A percentile compares a stretch with the other conserved stretches of the same genome.
Conservation (phyloP, 2,113 vertebrate species). For the Channa maculata region DNA sequence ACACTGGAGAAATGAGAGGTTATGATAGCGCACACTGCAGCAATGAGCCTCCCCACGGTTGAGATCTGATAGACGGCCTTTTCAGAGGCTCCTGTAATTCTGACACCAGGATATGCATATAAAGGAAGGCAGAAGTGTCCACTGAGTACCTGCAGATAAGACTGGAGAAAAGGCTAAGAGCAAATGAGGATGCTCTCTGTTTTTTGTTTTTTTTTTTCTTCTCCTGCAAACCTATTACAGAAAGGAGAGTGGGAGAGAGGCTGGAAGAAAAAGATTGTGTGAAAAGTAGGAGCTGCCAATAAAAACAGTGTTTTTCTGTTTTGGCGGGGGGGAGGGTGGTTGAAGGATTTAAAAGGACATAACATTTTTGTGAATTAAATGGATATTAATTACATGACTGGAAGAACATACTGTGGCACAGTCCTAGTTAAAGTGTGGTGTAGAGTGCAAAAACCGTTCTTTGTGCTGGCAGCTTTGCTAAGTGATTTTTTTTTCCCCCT, state of each 20-base stretch:
- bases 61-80: constrained; percentile 63
- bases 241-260: constrained; percentile 13
- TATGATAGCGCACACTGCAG: constrained; percentile 57
- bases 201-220: constrained; percentile 18
- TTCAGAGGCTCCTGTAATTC: constrained; percentile 58
- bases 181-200: constrained; percentile 40
- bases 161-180: constrained; percentile 47
- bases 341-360: constrained; percentile 19
- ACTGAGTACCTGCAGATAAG: constrained; percentile 65
- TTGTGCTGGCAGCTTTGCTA: constrained; percentile 4
- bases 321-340: neutral
- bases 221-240: constrained; percentile 51
- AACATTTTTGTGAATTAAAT: constrained; percentile 17
- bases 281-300: neutral
- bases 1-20: constrained; percentile 53
- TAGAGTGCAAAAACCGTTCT: neutral
- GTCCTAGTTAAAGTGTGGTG: neutral
- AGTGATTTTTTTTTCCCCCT: neutral
- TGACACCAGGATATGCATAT: constrained; percentile 50
- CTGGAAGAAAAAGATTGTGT: constrained; percentile 3
- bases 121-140: constrained; percentile 60
- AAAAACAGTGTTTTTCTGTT: neutral
- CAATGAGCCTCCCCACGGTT: constrained; percentile 39
- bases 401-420: neutral
- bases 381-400: neutral